phyloP scores from a whole-genome alignment of 2,113 vertebrate genomes.

The Menura novaehollandiae region DNA sequence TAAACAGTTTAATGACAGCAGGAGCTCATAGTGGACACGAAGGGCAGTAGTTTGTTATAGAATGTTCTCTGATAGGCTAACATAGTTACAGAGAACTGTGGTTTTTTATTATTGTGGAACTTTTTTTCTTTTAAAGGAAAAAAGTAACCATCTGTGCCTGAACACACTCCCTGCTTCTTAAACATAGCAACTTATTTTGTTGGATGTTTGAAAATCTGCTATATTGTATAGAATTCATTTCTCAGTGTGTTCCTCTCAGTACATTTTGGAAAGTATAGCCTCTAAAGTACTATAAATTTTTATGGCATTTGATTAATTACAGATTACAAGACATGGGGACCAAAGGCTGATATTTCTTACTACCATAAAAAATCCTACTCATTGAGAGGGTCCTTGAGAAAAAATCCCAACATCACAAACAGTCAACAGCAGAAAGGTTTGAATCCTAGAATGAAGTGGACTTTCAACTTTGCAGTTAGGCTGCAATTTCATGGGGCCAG shows the following conservation, averaged over 20 bases:
- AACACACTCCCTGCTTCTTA: neutral
- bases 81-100: neutral
- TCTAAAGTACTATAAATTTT: neutral
- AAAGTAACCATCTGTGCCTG: neutral
- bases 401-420: neutral
- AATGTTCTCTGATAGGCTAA: neutral
- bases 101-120: neutral
- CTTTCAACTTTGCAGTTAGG: neutral
- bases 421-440: neutral
- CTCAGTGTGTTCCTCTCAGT: neutral
- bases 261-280: neutral
- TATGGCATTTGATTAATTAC: neutral
- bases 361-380: neutral
- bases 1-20: neutral
- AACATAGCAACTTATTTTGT: neutral
- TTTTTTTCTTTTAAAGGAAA: neutral
- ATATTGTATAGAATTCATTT: neutral
- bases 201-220: neutral
- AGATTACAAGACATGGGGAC: neutral
- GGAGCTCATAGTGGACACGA: neutral
- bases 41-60: neutral
- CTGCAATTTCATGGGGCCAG: rapidly evolving
- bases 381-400: neutral
- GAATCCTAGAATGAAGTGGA: neutral
- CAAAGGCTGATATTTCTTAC: neutral